These are phyloP conservation scores for Grammomys dolichurus DNA, from an alignment of 2,113 vertebrate genomes.

Conservation along the genomic window DNA sequence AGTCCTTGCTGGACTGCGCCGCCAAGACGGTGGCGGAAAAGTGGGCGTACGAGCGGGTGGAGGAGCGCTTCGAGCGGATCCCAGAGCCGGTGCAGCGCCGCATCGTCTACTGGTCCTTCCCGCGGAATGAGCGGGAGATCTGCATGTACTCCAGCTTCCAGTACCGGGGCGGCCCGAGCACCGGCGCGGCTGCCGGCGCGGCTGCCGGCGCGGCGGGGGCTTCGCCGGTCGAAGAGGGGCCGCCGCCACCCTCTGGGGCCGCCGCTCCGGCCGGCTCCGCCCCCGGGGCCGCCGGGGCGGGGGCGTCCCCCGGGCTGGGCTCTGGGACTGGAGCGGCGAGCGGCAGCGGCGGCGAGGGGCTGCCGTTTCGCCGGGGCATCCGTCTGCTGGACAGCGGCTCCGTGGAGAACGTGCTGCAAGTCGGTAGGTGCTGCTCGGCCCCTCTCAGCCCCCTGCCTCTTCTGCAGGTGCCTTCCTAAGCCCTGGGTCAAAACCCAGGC, in stretches of 20 bases:
- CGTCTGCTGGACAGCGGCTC: conserved; percentile 96
- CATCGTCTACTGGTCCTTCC: conserved; percentile 98
- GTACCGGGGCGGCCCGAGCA: conserved; percentile 91
- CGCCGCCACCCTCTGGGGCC: conserved; percentile 85
- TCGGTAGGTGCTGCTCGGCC: conserved; percentile 92
- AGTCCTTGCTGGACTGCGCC: conserved; percentile 96
- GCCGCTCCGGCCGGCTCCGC: conserved; percentile 72
- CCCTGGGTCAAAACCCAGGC: conserved; percentile 16
- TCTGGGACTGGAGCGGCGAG: conserved; percentile 62
- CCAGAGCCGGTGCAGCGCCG: conserved; percentile 97
- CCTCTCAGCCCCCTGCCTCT: not conserved
- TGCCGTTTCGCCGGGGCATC: conserved; percentile 97
- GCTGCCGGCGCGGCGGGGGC: conserved; percentile 82
- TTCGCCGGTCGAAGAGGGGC: conserved; percentile 86
- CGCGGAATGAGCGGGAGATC: conserved; percentile 97
- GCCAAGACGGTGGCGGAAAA: conserved; percentile 97
- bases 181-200: conserved; percentile 86
- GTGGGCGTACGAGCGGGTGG: conserved; percentile 97
- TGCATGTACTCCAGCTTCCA: conserved; percentile 99
- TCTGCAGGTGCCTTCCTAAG: conserved; percentile 57
- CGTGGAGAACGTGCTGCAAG: conserved; percentile 98
- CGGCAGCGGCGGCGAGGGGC: conserved; percentile 90
- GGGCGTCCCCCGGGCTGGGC: conserved; percentile 79
- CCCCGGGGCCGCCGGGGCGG: conserved; percentile 68
- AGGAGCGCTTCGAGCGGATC: conserved; percentile 98